Evolutionary conservation across 2,888 invertebrate genomes (phyloP).

Genomic region (Ophioninae sp.): DNA sequence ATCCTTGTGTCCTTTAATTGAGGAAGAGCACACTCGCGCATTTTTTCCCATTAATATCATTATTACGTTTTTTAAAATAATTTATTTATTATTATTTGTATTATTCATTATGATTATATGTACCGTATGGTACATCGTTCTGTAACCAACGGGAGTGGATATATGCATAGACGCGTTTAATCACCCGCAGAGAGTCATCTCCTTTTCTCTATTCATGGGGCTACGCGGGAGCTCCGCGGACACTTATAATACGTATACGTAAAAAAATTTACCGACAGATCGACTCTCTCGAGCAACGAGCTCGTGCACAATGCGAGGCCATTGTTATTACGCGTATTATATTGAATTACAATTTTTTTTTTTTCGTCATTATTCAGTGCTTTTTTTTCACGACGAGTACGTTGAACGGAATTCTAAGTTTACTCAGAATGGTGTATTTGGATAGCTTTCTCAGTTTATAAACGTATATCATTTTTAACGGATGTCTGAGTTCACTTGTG

Average conservation of each 20-base stretch:
- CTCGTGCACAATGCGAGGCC: slow-evolving; percentile 27
- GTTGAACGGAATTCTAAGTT: too few relatives aligned
- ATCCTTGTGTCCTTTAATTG: slow-evolving; percentile 52
- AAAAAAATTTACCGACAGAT: slow-evolving; percentile 24
- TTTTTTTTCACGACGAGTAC: too few relatives aligned
- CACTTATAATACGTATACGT: slow-evolving; percentile 33
- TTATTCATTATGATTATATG: slow-evolving; percentile 11
- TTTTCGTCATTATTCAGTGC: neutral
- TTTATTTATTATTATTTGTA: slow-evolving; percentile 17
- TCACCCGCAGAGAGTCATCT: slow-evolving; percentile 56
- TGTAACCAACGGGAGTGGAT: slow-evolving; percentile 23
- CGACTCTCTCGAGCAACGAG: slow-evolving; percentile 30
- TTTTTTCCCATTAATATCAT: slow-evolving; percentile 30
- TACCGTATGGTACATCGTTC: slow-evolving; percentile 45
- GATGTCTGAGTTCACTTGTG: too few relatives aligned
- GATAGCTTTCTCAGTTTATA: too few relatives aligned
- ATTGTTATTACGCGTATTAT: slow-evolving; percentile 23
- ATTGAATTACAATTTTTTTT: neutral
- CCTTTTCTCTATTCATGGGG: slow-evolving; percentile 52
- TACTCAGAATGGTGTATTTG: too few relatives aligned
- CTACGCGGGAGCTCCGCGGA: slow-evolving; percentile 47
- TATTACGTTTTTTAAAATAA: slow-evolving; percentile 11
- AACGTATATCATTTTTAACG: too few relatives aligned
- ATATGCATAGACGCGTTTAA: slow-evolving; percentile 45
- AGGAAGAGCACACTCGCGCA: slow-evolving; percentile 53